Evolutionary conservation across 2,888 invertebrate genomes (phyloP), one percentile per base, ranked within the genome.

Genomic region (Electrophaes corylata): DNA sequence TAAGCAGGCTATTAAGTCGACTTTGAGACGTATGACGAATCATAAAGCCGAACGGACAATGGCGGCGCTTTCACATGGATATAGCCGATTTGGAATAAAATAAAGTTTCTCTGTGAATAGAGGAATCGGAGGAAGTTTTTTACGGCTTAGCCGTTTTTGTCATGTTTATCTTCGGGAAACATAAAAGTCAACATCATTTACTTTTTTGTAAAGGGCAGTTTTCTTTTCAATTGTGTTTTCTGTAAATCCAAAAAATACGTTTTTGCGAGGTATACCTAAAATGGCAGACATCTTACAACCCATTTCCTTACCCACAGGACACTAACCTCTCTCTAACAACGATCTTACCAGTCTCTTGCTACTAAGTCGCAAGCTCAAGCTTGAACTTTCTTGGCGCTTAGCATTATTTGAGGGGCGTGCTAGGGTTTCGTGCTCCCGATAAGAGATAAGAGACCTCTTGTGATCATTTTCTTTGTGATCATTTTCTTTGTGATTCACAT

Each of bases 1-100:
- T 90, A 89, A 88, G 83, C 88, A 88, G 86, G 85, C 89, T 89
- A 90, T 90, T 90, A 91, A 85, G 84, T 82, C 76, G 76, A 78
- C 80, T 84, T 81, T 78, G 79, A 86, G 86, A 85, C 79, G 85
- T 88, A 90, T 89, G 88, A 90, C 88, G 86, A 88, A 91, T 88
- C 81, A 78, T 82, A 84, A 84, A 82, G 78, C 76, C 72, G 72
- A 69, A 72, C 71, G 77, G 75, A 85, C 83, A 86, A 86, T 84
- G 66, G 76, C 64, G 68, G 69, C 65, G 70, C 75, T 83, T 82
- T 82, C 76, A 76, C 73, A 78, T 79, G 78, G 75, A 80, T 78
- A 78, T 76, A 60, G 71, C 60, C 74, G 70, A 79, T 83, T 82
- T 76, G 69, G 64, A 60, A 77, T 75, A 72, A 74, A 80, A 79